Evolutionary conservation across 2,888 invertebrate genomes (phyloP).

Genomic region (Electrophaes corylata): DNA sequence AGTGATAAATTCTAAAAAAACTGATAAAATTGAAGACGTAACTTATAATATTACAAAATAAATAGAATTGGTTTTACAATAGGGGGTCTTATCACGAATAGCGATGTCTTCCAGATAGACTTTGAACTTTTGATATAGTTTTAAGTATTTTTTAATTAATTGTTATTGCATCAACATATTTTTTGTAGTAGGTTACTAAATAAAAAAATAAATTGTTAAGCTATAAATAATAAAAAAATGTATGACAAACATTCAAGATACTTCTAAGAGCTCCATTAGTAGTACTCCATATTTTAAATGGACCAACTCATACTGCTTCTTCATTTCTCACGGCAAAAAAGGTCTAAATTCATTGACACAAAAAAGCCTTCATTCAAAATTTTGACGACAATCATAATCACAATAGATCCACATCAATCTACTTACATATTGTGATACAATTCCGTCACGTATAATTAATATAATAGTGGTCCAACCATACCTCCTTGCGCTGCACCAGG

Average conservation of each 20-base stretch:
- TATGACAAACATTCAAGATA: too few relatives aligned
- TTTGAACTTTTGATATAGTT: too few relatives aligned
- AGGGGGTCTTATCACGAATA: too few relatives aligned
- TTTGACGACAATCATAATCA: slow-evolving; percentile 42
- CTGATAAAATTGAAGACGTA: too few relatives aligned
- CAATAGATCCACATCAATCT: slow-evolving; percentile 58
- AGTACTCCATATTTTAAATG: not conserved
- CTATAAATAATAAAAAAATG: not conserved
- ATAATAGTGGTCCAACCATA: slow-evolving; percentile 60
- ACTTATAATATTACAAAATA: too few relatives aligned
- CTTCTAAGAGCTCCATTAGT: not conserved
- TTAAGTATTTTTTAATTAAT: too few relatives aligned
- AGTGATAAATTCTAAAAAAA: too few relatives aligned
- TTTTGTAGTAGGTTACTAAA: too few relatives aligned
- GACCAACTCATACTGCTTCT: slow-evolving; percentile 25
- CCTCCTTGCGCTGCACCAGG: slow-evolving; percentile 66
- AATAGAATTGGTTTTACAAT: too few relatives aligned
- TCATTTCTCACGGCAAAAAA: slow-evolving; percentile 35
- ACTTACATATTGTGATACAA: slow-evolving; percentile 72
- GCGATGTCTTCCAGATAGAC: too few relatives aligned
- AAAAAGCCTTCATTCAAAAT: slow-evolving; percentile 36
- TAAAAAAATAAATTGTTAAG: too few relatives aligned
- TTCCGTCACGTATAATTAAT: slow-evolving; percentile 78
- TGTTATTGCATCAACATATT: too few relatives aligned
- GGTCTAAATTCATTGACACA: slow-evolving; percentile 24